A percentile compares a stretch with the other conserved stretches of the same genome.
Evolutionary conservation across 92 coral and sea anemone species (phyloP).

Genomic region (Zoanthus solanderi): DNA sequence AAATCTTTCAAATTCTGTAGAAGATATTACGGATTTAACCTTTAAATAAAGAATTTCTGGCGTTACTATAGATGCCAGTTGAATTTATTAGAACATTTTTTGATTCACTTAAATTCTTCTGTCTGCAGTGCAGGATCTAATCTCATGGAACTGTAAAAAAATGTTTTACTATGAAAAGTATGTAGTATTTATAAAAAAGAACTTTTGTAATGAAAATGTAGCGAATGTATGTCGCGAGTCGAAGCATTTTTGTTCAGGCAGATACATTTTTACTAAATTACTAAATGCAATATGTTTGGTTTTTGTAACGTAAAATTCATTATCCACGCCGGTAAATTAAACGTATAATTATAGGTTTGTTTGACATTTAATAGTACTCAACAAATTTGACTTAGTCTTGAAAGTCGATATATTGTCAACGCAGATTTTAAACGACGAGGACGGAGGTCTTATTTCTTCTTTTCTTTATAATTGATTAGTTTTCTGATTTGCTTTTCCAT

Average conservation of each 20-base stretch:
- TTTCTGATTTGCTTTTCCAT: no score
- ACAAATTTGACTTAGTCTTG: no score
- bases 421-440: no score
- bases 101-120: no score
- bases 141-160: neutral
- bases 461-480: no score
- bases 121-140: neutral
- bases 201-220: slow-evolving; percentile 12
- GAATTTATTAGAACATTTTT: no score
- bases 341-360: neutral
- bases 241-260: neutral
- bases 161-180: neutral
- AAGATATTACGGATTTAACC: no score
- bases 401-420: no score
- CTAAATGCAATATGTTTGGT: neutral
- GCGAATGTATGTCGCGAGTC: neutral
- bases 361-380: neutral
- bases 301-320: neutral
- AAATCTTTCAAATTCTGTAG: no score
- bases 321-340: neutral
- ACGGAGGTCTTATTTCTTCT: no score
- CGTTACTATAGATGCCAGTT: neutral
- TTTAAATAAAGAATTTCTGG: neutral
- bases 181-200: slow-evolving; percentile 34
- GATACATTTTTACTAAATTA: neutral